Percentiles rank a stretch among this genome's conserved stretches.
Evolutionary conservation across 2,113 vertebrate species (phyloP).

Genomic region (Pionites leucogaster): DNA sequence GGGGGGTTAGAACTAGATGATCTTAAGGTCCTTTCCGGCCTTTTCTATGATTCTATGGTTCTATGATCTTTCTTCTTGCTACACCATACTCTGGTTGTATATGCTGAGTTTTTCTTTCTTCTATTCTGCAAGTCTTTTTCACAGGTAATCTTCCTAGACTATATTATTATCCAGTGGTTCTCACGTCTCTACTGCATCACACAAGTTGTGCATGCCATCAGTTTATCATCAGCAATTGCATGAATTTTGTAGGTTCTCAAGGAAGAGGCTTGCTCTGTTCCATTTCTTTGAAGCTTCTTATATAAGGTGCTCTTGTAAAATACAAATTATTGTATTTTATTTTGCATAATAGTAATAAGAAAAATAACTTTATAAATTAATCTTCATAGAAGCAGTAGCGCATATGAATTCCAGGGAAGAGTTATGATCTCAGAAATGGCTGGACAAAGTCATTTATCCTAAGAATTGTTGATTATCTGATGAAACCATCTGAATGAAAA

Average conservation of each 20-base stretch:
- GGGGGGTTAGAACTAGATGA: too few relatives aligned
- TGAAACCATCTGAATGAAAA: not conserved
- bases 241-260: not conserved
- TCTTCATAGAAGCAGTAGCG: not conserved
- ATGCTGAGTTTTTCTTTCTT: not conserved
- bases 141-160: not conserved
- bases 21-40: too few relatives aligned
- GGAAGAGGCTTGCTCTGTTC: not conserved
- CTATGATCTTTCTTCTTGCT: not conserved
- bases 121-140: not conserved
- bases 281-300: not conserved
- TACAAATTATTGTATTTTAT: not conserved
- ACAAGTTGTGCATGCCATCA: not conserved
- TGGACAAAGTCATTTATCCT: not conserved
- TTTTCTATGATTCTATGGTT: too few relatives aligned
- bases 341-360: not conserved
- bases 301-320: not conserved
- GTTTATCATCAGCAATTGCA: not conserved
- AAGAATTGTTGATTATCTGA: not conserved
- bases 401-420: not conserved
- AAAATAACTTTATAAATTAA: not conserved
- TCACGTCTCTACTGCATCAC: not conserved
- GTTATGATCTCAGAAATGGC: not conserved
- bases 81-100: not conserved
- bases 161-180: not conserved